These are phyloP conservation scores for Prolemur simus DNA, from an alignment of 2,113 vertebrate species.

Conservation along the genomic window DNA sequence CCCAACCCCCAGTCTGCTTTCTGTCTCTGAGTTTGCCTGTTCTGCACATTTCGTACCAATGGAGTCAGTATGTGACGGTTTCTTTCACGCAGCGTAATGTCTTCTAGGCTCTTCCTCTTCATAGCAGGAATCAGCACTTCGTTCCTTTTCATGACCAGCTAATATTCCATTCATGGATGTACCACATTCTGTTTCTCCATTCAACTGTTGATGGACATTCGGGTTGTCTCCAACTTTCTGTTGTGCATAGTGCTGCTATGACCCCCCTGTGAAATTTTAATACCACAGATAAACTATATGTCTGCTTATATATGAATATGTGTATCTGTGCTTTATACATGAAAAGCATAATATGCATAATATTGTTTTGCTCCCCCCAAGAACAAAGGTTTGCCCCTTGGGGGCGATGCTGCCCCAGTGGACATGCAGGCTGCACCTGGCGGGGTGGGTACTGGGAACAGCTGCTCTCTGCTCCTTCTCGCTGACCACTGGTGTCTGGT, in stretches of 20 bases:
- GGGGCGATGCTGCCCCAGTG: not conserved
- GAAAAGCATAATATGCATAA: not conserved
- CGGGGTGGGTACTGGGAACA: not conserved
- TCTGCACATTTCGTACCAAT: not conserved
- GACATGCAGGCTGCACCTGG: no score
- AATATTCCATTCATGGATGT: not conserved
- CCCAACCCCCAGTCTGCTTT: not conserved
- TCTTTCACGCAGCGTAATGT: not conserved
- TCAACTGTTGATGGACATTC: not conserved
- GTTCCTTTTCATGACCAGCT: not conserved
- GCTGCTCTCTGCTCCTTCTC: not conserved
- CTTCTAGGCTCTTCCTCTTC: not conserved
- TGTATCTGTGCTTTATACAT: not conserved
- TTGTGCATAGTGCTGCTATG: no score
- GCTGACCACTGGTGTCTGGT: not conserved
- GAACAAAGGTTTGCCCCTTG: not conserved
- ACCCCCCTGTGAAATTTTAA: not conserved
- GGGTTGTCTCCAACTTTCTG: not conserved
- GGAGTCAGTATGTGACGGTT: not conserved
- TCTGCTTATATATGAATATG: not conserved
- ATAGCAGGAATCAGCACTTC: not conserved
- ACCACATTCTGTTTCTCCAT: not conserved
- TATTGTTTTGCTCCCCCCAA: not conserved
- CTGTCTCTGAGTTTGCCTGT: not conserved
- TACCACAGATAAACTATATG: not conserved